Base-by-base conservation (phyloP, 2,113 vertebrate genomes). In the Mormoops blainvillei region DNA sequence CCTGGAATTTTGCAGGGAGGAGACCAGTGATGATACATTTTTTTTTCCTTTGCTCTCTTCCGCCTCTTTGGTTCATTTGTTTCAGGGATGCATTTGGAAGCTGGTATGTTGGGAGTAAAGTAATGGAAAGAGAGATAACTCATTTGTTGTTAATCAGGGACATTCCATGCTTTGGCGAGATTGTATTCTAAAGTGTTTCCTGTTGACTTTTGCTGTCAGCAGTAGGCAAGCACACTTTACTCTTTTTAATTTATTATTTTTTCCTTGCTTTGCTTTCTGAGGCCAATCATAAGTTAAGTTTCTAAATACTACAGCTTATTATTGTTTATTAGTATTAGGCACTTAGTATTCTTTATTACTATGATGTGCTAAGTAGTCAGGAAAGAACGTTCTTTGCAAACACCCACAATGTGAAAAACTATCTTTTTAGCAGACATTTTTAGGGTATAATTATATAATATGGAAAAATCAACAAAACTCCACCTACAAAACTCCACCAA, bases 111-210 rank as follows among this genome's bases (percentile, higher is more conserved):
- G 36, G 71, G 83, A 96, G 65, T 91, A 48, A 90, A 96, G 68
- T 61, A 73, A 58, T 52, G 94, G 80, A 94, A 67, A 24, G 65
- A 95, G 91, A 71, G 76, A 97, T 33, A 92, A 61, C 48, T 97
- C 63, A 94, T 85, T 95, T 90, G 70, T 88, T 94, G 80, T 95
- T 93, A 94, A 94, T 95, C 81, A 88, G 61, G 96, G 43, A 95
- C 93, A 95, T 96, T 95, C 92, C 92, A 87, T 97, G 80, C 94
- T 96, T 95, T 94, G 93, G 77, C 65, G 67, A 93, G 88, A 73
- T 92, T 96, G 92, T 90, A 56, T 91, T 58, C n/a, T 67, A 70
- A 92, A 96, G 43, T 45, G 63, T 91, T 97, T 98, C 88, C 92
- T 97, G 88, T 95, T 97, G 95, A 95, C 48, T 77, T 93, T 94